Conservation (phyloP, 2,113 vertebrate species). For the Syrrhaptes paradoxus region DNA sequence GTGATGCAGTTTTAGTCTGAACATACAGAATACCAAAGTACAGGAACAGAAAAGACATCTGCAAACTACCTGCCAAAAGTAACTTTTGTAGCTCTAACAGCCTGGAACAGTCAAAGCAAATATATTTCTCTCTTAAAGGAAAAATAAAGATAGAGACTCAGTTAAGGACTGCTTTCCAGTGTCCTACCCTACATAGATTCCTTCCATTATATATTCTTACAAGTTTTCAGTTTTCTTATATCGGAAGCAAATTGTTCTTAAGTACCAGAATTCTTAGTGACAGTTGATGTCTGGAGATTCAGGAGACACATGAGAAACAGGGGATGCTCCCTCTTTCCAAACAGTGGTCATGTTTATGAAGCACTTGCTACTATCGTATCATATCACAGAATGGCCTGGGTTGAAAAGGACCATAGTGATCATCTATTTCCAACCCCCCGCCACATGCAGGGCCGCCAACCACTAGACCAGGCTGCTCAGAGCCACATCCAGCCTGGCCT, state of each 20-base stretch:
- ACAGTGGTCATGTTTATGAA: neutral
- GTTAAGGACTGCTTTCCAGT: neutral
- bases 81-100: neutral
- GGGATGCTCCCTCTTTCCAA: neutral
- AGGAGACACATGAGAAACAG: neutral
- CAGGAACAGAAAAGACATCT: neutral
- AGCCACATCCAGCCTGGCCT: no score
- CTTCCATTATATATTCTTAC: neutral
- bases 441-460: no score
- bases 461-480: no score
- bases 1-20: conserved; percentile 45
- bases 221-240: neutral
- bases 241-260: neutral
- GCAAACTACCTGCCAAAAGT: neutral
- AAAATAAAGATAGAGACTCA: no score
- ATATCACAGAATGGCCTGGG: no score
- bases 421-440: no score
- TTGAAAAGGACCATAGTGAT: no score
- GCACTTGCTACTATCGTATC: neutral
- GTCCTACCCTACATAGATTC: neutral
- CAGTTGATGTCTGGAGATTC: neutral
- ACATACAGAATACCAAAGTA: neutral
- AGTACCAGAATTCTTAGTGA: neutral
- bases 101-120: neutral
- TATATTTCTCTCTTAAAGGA: neutral